phyloP scores from a whole-genome alignment of 2,113 vertebrate genomes.

The Tiliqua scincoides region DNA sequence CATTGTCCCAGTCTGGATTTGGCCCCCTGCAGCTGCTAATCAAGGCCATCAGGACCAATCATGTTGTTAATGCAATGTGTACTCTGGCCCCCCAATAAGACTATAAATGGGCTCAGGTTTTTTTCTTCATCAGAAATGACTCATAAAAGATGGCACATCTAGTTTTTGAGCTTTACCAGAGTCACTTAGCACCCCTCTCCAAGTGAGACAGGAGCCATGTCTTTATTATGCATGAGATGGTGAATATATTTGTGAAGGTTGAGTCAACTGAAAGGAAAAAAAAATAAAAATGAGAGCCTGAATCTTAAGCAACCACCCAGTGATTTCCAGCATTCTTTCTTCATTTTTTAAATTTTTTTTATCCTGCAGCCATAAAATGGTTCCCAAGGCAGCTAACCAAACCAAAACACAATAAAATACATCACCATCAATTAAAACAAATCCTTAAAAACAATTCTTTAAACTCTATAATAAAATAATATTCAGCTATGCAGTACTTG shows the following conservation, averaged over 20 bases:
- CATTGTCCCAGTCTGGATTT: too few relatives aligned
- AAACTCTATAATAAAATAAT: background rate
- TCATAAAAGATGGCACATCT: slow-evolving; percentile 17
- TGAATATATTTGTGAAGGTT: slow-evolving; percentile 29
- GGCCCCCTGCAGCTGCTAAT: too few relatives aligned
- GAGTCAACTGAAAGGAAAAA: slow-evolving; percentile 53
- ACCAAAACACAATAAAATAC: background rate
- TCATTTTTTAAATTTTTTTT: background rate
- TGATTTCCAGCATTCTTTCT: background rate
- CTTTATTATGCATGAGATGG: slow-evolving; percentile 30
- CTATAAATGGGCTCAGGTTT: background rate
- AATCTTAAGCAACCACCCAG: slow-evolving; percentile 37
- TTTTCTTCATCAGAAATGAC: background rate
- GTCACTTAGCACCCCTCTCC: slow-evolving; percentile 4
- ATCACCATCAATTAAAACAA: background rate
- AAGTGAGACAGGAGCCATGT: background rate
- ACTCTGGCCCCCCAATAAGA: background rate
- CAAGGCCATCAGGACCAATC: too few relatives aligned
- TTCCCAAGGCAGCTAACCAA: background rate
- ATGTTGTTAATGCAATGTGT: too few relatives aligned
- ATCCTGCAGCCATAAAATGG: background rate
- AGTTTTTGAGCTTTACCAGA: background rate
- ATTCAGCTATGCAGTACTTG: background rate
- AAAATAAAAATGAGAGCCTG: slow-evolving; percentile 42
- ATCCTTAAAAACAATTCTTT: background rate